Evolutionary conservation across 2,113 vertebrate genomes (phyloP).

Genomic region (Platysternon megacephalum): DNA sequence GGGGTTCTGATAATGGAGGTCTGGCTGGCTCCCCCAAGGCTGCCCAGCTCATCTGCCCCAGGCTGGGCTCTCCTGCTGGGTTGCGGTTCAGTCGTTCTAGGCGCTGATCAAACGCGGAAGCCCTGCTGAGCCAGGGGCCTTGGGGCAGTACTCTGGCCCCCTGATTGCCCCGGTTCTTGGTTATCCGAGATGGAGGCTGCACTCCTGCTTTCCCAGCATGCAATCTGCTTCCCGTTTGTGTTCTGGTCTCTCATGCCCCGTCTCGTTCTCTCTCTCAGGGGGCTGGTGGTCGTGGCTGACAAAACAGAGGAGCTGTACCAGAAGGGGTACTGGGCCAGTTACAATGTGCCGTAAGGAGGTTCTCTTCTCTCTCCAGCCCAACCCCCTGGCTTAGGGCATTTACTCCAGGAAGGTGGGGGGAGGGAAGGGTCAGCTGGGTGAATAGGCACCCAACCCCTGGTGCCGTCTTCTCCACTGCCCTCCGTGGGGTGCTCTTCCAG

Average conservation of each 20-base stretch:
- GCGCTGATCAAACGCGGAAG: neutral
- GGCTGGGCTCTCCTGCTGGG: neutral
- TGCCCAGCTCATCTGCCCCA: fast-evolving
- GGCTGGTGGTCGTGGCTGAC: slow-evolving; percentile 82
- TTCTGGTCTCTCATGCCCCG: fast-evolving
- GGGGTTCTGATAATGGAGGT: neutral
- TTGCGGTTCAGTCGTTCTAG: neutral
- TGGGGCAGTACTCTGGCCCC: neutral
- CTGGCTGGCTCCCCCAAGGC: fast-evolving
- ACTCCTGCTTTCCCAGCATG: neutral
- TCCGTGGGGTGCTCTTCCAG: neutral
- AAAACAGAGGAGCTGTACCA: slow-evolving; percentile 85
- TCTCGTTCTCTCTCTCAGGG: slow-evolving; percentile 40
- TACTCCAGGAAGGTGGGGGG: too few relatives aligned
- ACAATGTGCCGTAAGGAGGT: slow-evolving; percentile 90
- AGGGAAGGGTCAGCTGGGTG: neutral
- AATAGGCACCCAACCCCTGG: fast-evolving
- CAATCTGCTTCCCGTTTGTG: neutral
- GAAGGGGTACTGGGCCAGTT: slow-evolving; percentile 95
- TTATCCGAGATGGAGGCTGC: neutral
- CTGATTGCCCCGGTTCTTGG: neutral
- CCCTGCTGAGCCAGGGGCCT: neutral
- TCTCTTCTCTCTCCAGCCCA: too few relatives aligned
- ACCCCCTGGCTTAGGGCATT: neutral
- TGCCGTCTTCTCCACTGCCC: neutral